Evolutionary conservation across 2,113 vertebrate genomes (phyloP).

Genomic region (Lates calcarifer): DNA sequence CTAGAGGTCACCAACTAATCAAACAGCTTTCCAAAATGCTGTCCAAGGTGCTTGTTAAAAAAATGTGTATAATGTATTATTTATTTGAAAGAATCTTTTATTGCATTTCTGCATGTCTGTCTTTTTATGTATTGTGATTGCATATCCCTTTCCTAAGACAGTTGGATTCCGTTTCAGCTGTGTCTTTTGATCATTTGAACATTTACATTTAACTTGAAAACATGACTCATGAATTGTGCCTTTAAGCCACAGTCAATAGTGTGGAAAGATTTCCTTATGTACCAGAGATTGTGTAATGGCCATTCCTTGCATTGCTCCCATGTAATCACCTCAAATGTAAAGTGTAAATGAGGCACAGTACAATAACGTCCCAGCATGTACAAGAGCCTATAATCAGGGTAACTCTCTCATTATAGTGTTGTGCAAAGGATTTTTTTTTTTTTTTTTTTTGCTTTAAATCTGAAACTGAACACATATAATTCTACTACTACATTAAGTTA

Average conservation of each 20-base stretch:
- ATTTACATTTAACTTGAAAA: too few species aligned
- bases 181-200: not conserved
- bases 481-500: too few species aligned
- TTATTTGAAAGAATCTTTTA: too few species aligned
- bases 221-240: not conserved
- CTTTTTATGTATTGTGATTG: not conserved
- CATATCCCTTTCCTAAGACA: not conserved
- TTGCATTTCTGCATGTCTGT: not conserved
- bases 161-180: not conserved
- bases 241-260: not conserved
- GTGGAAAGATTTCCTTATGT: not conserved
- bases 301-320: conserved; percentile 1
- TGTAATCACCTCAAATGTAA: not conserved
- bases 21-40: too few species aligned
- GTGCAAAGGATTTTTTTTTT: not conserved
- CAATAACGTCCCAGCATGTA: not conserved
- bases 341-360: not conserved
- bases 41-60: too few species aligned
- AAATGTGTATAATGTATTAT: too few species aligned
- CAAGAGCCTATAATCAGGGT: not conserved
- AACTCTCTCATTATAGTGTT: not conserved
- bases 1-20: too few species aligned
- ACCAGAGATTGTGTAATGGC: not conserved
- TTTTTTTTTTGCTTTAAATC: too few species aligned
- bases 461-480: too few species aligned